These are phyloP conservation scores for Pyrocephalus nanus DNA, from an alignment of 2,797 vertebrate genomes.

Conservation along the genomic window DNA sequence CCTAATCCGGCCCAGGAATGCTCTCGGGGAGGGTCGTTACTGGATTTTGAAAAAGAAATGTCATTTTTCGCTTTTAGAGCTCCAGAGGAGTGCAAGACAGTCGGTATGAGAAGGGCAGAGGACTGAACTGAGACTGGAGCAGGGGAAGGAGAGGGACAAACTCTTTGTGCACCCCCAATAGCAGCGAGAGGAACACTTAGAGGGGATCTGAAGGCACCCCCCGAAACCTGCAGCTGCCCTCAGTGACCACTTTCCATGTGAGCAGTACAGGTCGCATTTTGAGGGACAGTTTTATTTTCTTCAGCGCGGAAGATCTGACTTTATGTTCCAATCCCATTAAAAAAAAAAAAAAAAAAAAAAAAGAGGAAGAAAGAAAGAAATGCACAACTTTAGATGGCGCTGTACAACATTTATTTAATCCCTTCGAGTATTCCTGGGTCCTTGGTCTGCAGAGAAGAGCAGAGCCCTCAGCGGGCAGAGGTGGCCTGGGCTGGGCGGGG, in stretches of 20 bases:
- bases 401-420: constrained; percentile 60
- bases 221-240: background rate
- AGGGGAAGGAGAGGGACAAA: too few species aligned
- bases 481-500: background rate
- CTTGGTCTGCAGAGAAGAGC: background rate
- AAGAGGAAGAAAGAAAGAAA: background rate
- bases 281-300: constrained; percentile 31
- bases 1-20: background rate
- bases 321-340: background rate
- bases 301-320: constrained; percentile 3
- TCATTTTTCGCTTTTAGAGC: background rate
- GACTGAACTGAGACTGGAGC: background rate
- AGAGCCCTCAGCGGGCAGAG: background rate
- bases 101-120: background rate
- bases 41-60: background rate
- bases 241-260: background rate
- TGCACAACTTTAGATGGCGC: constrained; percentile 55
- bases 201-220: background rate
- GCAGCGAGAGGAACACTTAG: background rate
- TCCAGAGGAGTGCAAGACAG: background rate
- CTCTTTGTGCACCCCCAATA: background rate
- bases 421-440: background rate
- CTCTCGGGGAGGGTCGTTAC: background rate
- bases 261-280: background rate
- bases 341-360: background rate